These are phyloP conservation scores for Peromyscus aztecus DNA, from an alignment of 2,797 vertebrate genomes.

Conservation along the genomic window DNA sequence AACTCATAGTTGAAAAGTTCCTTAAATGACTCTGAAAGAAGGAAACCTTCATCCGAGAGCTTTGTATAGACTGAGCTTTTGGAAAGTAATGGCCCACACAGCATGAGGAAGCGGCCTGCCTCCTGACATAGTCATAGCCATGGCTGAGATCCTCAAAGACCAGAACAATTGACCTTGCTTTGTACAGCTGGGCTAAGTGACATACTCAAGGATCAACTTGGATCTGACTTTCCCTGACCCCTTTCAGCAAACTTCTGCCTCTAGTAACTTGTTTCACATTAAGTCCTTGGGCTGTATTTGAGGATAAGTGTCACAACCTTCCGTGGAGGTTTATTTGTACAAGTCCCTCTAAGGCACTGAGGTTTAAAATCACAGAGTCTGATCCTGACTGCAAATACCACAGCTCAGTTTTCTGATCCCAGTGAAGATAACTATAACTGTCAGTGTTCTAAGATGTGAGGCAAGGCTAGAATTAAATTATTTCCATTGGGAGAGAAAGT, in stretches of 20 bases:
- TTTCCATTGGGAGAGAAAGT: neutral
- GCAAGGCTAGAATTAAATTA: neutral
- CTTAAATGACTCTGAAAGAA: slow-evolving; percentile 11
- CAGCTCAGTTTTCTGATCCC: slow-evolving; percentile 20
- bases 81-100: neutral
- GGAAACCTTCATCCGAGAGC: neutral
- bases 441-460: neutral
- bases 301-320: neutral
- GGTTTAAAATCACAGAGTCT: slow-evolving; percentile 29
- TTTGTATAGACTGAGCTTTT: slow-evolving; percentile 4
- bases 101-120: neutral
- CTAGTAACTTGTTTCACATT: slow-evolving; percentile 2
- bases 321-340: neutral
- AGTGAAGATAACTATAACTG: neutral
- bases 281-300: neutral
- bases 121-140: neutral
- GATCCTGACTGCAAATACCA: neutral
- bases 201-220: slow-evolving; percentile 7
- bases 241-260: slow-evolving; percentile 12
- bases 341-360: slow-evolving; percentile 46
- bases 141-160: slow-evolving; percentile 12
- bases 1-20: neutral
- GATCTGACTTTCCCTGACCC: slow-evolving; percentile 60
- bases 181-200: neutral
- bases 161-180: slow-evolving; percentile 30